These are phyloP conservation scores for Eupithecia inturbata DNA, from an alignment of 2,888 invertebrate species.

Conservation along the genomic window DNA sequence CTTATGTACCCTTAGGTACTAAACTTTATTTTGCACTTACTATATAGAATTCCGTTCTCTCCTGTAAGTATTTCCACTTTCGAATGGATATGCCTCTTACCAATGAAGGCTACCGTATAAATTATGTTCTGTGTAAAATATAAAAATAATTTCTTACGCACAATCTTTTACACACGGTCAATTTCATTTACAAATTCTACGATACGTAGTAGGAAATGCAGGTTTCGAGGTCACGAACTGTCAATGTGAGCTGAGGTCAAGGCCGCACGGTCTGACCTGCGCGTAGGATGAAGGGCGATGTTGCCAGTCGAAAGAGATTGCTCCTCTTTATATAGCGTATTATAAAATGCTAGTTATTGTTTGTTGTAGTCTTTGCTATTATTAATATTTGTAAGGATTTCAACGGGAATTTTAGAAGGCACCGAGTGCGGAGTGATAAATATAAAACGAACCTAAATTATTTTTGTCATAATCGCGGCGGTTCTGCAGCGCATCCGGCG, in stretches of 20 bases:
- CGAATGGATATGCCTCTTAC: background rate
- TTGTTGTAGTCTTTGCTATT: too few relatives aligned
- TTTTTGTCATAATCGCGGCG: too few relatives aligned
- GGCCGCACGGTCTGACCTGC: conserved; percentile 56
- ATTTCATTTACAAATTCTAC: conserved; percentile 7
- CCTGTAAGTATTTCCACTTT: background rate
- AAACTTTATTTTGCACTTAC: background rate
- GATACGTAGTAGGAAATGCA: conserved; percentile 25
- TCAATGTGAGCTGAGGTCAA: conserved; percentile 68
- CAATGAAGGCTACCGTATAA: background rate
- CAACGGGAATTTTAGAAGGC: too few relatives aligned
- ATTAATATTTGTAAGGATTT: too few relatives aligned
- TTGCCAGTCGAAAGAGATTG: conserved; percentile 22
- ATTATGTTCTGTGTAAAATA: too few relatives aligned
- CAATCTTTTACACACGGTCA: background rate
- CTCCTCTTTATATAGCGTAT: too few relatives aligned
- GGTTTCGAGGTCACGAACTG: conserved; percentile 53
- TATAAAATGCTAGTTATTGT: too few relatives aligned
- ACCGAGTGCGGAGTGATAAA: too few relatives aligned
- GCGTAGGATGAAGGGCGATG: conserved; percentile 36
- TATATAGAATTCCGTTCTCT: background rate
- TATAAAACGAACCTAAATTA: too few relatives aligned
- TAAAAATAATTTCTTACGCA: background rate
- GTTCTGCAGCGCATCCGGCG: too few relatives aligned
- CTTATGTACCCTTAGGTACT: background rate